A percentile compares a stretch with the other conserved stretches of the same genome.
phyloP scores from a whole-genome alignment of 2,888 invertebrate genomes.

The Melipona bicolor region DNA sequence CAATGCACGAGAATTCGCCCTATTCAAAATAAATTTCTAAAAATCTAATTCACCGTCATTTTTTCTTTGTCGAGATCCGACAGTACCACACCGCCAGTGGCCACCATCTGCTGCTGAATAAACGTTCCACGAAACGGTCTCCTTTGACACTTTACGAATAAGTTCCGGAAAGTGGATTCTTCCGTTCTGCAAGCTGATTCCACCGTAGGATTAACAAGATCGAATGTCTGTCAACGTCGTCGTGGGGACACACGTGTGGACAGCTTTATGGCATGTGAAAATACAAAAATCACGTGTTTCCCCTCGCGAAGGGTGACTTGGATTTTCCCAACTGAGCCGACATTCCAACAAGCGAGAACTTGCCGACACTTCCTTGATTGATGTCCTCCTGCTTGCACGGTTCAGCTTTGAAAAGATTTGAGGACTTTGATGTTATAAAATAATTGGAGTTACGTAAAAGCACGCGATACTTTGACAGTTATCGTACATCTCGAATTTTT shows the following conservation, averaged over 20 bases:
- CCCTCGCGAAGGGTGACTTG: constrained; percentile 33
- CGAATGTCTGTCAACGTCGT: constrained; percentile 55
- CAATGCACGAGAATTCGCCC: too few species aligned
- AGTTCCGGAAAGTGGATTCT: constrained; percentile 59
- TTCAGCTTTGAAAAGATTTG: too few species aligned
- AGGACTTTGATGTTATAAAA: too few species aligned
- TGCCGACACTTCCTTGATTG: too few species aligned
- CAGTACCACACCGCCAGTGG: background rate
- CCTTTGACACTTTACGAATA: constrained; percentile 53
- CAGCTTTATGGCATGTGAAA: constrained; percentile 80
- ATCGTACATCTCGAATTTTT: too few species aligned
- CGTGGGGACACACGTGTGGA: constrained; percentile 73
- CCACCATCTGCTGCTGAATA: constrained; percentile 50
- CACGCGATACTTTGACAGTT: too few species aligned
- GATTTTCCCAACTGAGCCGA: constrained; percentile 26
- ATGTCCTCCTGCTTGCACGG: background rate
- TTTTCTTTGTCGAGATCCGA: background rate
- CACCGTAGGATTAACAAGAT: constrained; percentile 45
- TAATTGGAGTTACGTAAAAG: too few species aligned
- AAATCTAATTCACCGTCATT: background rate
- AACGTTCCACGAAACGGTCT: constrained; percentile 42
- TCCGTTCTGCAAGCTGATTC: constrained; percentile 50
- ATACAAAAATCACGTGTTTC: constrained; percentile 72
- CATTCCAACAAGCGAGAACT: too few species aligned
- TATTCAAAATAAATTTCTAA: too few species aligned